Percentiles rank a stretch among this genome's conserved stretches.
These are phyloP conservation scores for Carcina quercana DNA, from an alignment of 2,888 invertebrate genomes.

Conservation along the genomic window DNA sequence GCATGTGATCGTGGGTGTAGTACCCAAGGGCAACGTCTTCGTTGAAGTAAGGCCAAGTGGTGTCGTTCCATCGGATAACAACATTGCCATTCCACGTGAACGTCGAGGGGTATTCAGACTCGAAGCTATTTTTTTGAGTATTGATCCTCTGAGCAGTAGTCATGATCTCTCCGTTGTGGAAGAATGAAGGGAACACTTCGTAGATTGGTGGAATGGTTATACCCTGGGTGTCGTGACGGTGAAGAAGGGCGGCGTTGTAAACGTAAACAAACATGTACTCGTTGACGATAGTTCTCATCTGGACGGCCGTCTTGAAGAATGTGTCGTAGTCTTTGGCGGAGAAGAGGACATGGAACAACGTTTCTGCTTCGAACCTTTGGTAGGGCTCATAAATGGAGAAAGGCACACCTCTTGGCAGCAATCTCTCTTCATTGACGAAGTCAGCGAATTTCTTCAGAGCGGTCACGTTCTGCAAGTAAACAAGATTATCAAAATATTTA, in stretches of 20 bases:
- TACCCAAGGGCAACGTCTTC: slow-evolving; percentile 61
- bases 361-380: slow-evolving; percentile 23
- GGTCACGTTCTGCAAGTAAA: slow-evolving; percentile 50
- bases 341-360: slow-evolving; percentile 72
- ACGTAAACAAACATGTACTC: slow-evolving; percentile 77
- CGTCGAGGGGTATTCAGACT: neutral
- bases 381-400: slow-evolving; percentile 63
- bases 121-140: neutral
- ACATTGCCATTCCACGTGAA: neutral
- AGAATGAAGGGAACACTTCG: slow-evolving; percentile 78
- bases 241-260: slow-evolving; percentile 72
- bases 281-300: slow-evolving; percentile 73
- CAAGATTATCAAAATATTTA: too few species aligned
- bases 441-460: slow-evolving; percentile 50
- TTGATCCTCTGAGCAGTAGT: slow-evolving; percentile 6
- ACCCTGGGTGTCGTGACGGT: slow-evolving; percentile 72
- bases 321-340: slow-evolving; percentile 75
- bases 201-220: slow-evolving; percentile 78
- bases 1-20: slow-evolving; percentile 81
- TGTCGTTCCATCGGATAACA: neutral
- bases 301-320: slow-evolving; percentile 74
- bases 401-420: slow-evolving; percentile 28
- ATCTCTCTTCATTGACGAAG: neutral
- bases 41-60: slow-evolving; percentile 44
- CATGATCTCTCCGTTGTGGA: slow-evolving; percentile 42